These are phyloP conservation scores for Drosophila demipolita DNA, from an alignment of 2,888 invertebrate species.

Conservation along the genomic window DNA sequence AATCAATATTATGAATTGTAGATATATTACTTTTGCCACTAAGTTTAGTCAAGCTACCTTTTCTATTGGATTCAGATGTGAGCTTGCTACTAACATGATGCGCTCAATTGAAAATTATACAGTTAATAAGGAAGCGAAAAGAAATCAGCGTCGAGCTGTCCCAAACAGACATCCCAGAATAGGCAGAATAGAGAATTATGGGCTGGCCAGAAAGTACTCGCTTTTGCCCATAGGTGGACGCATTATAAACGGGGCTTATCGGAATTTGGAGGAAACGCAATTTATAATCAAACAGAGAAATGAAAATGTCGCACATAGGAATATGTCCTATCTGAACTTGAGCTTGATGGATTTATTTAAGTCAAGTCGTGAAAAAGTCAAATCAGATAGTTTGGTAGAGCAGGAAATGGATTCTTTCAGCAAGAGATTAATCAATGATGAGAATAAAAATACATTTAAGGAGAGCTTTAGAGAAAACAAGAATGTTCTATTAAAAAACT, in stretches of 20 bases:
- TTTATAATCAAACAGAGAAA: no score
- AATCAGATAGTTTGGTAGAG: not conserved
- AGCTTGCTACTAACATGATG: not conserved
- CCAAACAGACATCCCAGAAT: not conserved
- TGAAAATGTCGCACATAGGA: not conserved
- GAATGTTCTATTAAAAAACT: not conserved
- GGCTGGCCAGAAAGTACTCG: conserved; percentile 21
- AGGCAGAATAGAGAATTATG: conserved; percentile 17
- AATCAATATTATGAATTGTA: not conserved
- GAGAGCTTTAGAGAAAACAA: not conserved
- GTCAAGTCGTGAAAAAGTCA: not conserved
- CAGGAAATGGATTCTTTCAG: not conserved
- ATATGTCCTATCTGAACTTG: not conserved
- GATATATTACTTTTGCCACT: not conserved
- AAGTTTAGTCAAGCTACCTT: not conserved
- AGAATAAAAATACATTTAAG: not conserved
- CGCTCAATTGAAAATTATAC: not conserved
- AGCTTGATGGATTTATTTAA: not conserved
- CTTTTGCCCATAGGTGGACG: conserved; percentile 8
- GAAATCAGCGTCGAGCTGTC: not conserved
- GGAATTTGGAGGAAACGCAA: no score
- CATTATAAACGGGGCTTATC: not conserved
- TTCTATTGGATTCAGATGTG: not conserved
- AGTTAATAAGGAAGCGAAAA: not conserved
- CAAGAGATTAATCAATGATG: not conserved